A percentile compares a stretch with the other conserved stretches of the same genome.
Evolutionary conservation across 2,888 invertebrate genomes (phyloP).

Genomic region (Selenia dentaria): DNA sequence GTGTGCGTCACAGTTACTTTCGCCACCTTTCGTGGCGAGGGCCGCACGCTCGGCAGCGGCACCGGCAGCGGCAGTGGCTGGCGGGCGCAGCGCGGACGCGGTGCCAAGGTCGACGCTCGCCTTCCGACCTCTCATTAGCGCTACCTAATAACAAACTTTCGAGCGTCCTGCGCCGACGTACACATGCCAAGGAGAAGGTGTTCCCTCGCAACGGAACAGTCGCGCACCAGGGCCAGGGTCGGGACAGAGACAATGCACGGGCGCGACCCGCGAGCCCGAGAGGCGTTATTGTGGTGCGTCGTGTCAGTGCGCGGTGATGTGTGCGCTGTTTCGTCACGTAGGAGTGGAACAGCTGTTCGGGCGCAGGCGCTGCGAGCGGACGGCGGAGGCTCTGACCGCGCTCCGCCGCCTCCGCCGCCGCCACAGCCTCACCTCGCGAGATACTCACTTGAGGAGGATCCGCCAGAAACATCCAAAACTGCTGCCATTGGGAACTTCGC

Average conservation of each 20-base stretch:
- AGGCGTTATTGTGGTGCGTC: constrained; percentile 54
- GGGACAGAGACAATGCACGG: constrained; percentile 42
- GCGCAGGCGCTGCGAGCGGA: constrained; percentile 19
- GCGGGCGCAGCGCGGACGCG: constrained; percentile 20
- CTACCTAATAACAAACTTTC: constrained; percentile 46
- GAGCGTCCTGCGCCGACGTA: constrained; percentile 30
- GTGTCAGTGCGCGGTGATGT: constrained; percentile 44
- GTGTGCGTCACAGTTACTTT: constrained; percentile 69
- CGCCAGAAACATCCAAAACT: constrained; percentile 97
- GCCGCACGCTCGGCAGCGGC: constrained; percentile 19
- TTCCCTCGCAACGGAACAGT: no score
- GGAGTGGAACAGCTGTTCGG: constrained; percentile 68
- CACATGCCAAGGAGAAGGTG: no score
- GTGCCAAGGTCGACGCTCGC: constrained; percentile 51
- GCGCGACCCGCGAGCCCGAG: constrained; percentile 18
- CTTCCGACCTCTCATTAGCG: constrained; percentile 33
- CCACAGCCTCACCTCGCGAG: not conserved
- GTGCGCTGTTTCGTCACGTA: constrained; percentile 51
- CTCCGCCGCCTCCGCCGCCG: constrained; percentile 15
- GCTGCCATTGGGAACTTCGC: constrained; percentile 96
- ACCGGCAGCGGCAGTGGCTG: not conserved
- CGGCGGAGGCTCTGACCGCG: constrained; percentile 34
- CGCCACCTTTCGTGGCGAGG: constrained; percentile 70
- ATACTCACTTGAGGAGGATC: constrained; percentile 92
- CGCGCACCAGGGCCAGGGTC: constrained; percentile 14